phyloP scores from a whole-genome alignment of 2,113 vertebrate genomes.

The Oceanites oceanicus region DNA sequence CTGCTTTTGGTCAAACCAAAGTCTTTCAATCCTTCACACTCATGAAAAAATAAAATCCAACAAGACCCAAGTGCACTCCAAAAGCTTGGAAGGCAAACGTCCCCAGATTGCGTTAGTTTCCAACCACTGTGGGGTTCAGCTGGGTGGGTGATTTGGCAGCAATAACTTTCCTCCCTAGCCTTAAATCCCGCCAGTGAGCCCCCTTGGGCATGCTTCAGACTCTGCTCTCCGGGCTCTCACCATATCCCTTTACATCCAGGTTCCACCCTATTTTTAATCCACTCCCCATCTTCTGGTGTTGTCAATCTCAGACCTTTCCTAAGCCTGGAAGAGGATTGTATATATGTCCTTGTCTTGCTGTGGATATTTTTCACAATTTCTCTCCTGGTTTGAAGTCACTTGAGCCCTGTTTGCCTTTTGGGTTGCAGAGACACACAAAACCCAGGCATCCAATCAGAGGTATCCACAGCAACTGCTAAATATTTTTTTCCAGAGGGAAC shows the following conservation, averaged over 20 bases:
- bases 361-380: not conserved
- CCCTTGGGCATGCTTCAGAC: not conserved
- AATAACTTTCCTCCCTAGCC: not conserved
- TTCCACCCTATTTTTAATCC: constrained; percentile 24
- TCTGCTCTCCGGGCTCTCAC: not conserved
- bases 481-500: not conserved
- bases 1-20: not conserved
- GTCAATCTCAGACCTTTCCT: not conserved
- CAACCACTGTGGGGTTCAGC: not conserved
- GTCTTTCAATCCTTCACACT: not conserved
- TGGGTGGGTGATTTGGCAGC: not conserved
- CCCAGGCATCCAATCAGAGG: not conserved
- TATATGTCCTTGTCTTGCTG: not conserved
- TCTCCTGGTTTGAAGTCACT: not conserved
- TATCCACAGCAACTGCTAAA: constrained; percentile 23
- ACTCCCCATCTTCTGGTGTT: not conserved
- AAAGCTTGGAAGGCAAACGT: not conserved
- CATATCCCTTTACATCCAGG: not conserved
- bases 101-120: not conserved
- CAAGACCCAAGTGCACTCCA: not conserved
- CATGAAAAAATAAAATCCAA: not conserved
- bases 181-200: not conserved
- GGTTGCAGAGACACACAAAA: not conserved
- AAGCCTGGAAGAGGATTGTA: not conserved
- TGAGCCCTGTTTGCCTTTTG: not conserved